Evolutionary conservation across 2,113 vertebrate genomes (phyloP).

Genomic region (Myiopsitta monachus): DNA sequence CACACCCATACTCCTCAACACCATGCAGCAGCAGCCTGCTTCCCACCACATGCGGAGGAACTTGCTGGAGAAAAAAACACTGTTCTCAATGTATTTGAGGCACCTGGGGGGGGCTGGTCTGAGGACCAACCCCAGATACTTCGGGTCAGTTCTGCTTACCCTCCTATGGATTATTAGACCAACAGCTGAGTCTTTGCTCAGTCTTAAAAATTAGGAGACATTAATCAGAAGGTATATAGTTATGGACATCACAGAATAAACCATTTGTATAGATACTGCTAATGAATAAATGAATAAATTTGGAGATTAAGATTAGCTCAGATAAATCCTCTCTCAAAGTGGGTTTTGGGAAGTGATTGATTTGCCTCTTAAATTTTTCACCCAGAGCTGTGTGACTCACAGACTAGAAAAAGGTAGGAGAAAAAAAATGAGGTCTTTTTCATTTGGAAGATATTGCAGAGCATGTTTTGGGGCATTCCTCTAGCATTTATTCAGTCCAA

Average conservation of each 20-base stretch:
- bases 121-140: not conserved
- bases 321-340: not conserved
- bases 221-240: not conserved
- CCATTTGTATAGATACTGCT: not conserved
- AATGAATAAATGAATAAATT: not conserved
- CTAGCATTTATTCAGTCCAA: not conserved
- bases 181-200: not conserved
- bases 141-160: not conserved
- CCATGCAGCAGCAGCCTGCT: rapidly evolving
- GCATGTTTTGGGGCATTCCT: not conserved
- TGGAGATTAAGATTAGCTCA: not conserved
- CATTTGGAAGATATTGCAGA: not conserved
- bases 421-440: not conserved
- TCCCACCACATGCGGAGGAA: rapidly evolving
- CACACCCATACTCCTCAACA: rapidly evolving
- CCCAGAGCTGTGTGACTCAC: not conserved
- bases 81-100: not conserved
- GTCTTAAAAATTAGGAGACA: not conserved
- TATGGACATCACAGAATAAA: rapidly evolving
- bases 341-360: not conserved
- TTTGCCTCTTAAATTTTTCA: not conserved
- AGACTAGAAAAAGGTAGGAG: not conserved
- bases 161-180: not conserved
- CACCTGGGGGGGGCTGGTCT: rapidly evolving
- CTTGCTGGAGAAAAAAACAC: not conserved